phyloP scores from a whole-genome alignment of 2,797 vertebrate species.

The Chelidonichthys spinosus region DNA sequence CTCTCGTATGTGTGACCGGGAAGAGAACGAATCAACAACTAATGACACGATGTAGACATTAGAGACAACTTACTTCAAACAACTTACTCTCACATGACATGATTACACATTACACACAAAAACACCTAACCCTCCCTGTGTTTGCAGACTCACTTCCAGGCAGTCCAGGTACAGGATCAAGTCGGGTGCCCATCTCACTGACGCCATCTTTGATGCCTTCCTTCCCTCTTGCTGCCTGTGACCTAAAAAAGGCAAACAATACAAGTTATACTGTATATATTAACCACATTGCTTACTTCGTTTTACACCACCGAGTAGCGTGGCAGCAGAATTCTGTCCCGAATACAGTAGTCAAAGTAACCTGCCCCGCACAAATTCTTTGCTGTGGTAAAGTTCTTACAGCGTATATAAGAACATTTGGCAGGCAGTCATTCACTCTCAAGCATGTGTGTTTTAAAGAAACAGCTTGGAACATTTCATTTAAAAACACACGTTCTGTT shows the following conservation, averaged over 20 bases:
- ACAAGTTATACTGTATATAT: background rate
- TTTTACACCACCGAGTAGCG: background rate
- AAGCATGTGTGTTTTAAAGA: background rate
- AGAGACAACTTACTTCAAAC: slow-evolving; percentile 4
- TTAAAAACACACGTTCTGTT: slow-evolving; percentile 1
- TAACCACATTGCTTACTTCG: background rate
- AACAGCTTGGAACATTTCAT: background rate
- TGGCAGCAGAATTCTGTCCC: background rate
- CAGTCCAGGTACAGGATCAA: slow-evolving; percentile 97
- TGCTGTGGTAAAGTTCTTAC: background rate
- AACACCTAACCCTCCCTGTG: slow-evolving; percentile 6
- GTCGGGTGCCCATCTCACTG: slow-evolving; percentile 93
- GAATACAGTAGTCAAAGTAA: too few relatives aligned
- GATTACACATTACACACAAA: background rate
- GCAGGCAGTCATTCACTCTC: background rate
- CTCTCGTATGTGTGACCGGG: background rate
- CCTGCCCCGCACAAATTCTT: background rate
- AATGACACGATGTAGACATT: background rate
- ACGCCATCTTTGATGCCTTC: slow-evolving; percentile 94
- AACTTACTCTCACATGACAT: background rate
- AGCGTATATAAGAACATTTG: background rate
- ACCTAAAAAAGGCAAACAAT: slow-evolving; percentile 79
- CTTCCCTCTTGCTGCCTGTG: slow-evolving; percentile 96
- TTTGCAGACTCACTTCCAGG: slow-evolving; percentile 89
- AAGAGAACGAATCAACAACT: background rate